Base-by-base conservation (phyloP, 2,797 vertebrate genomes). In the Sebastes steindachneri region DNA sequence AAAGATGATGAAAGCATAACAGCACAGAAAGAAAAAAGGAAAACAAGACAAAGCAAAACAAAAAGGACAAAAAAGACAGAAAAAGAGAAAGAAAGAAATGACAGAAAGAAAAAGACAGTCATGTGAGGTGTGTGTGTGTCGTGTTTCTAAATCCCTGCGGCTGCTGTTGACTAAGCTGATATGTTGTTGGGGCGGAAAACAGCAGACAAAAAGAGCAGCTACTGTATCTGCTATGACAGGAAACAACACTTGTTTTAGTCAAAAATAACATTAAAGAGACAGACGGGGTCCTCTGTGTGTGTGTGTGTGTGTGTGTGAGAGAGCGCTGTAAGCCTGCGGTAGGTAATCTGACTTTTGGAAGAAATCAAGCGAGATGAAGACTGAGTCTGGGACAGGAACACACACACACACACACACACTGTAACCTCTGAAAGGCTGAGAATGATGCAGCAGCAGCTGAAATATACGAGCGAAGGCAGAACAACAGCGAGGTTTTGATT, bases 161-260 rank as follows among this genome's bases (percentile, higher is more conserved):
- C 87, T 85, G 75, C 66, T 83, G 70, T 73, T 80, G 79, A 77
- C 80, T 77, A 70, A 79, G 80, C 76, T 77, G 78, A 80, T 90
- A 71, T 84, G 71, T 65, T 72, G 73, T 68, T 57, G 26, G 33
- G 21, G 6, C 25, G n/a, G 6, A 12, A 31, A 51, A n/a, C 48
- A 2, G 1, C 17, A 6, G 28, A 4, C 9, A 75, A 75, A 70
- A 75, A 60, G n/a, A 29, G 37, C 65, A 76, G 76, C 66, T 58
- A 11, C 59, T 67, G 60, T 66, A 64, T 73, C 67, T 77, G 80
- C 58, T 14, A 14, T 57, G 85, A 78, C 76, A 58, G 55, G 17
- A 31, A 82, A 41, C 74, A 74, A 68, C 59, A 75, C 78, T 81
- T 83, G 90, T 85, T 88, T 77, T 60, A 87, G 79, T 88, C 85